Evolutionary conservation across 2,797 vertebrate genomes (phyloP), one percentile per base, ranked within the genome.

Genomic region (Linurgus olivaceus): DNA sequence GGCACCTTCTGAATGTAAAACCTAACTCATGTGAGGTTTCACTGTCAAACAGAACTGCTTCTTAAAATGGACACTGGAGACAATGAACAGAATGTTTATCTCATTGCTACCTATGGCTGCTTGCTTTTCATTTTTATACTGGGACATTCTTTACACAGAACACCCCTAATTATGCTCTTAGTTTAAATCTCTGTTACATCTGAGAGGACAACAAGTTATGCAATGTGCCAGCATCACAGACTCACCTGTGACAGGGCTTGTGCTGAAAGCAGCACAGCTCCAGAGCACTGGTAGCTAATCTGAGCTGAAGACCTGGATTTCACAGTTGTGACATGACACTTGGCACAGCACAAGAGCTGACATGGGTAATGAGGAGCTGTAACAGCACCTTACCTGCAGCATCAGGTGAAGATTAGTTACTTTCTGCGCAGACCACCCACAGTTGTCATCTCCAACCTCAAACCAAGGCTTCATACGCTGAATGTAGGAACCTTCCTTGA

Each of bases 391-490:
- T 98, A 99, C 99, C 99, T 99, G 99, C 42, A 99, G 97, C 99
- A 99, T 99, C 29, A 99, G 98, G 92, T 99, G 99, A 63, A 99
- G 98, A 92, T 99, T 99, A 28, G 99, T 99, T 87, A 99, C 99
- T 97, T 99, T 99, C 97, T 99, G 99, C 8, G 99, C 99, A 7
- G 99, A 99, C 99, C 99, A 99, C 72, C 99, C 99, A 8, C 98
- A 98, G 96, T 99, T 99, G 96, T 99, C 99, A 54, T 99, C 99
- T 9, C 99, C 98, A 58, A 99, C 99, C 95, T 99, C 99, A 96
- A 99, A 99, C 99, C 99, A 99, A 15, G 99, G 99, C 96, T 99
- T 99, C 99, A 99, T 99, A 65, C 98, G 98, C 95, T 99, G 99
- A 84, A 99, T 99, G 97, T 99, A 99, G 4, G 99, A 99, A 79